phyloP scores from a whole-genome alignment of 2,888 invertebrate genomes.

The Drosophila histrio region DNA sequence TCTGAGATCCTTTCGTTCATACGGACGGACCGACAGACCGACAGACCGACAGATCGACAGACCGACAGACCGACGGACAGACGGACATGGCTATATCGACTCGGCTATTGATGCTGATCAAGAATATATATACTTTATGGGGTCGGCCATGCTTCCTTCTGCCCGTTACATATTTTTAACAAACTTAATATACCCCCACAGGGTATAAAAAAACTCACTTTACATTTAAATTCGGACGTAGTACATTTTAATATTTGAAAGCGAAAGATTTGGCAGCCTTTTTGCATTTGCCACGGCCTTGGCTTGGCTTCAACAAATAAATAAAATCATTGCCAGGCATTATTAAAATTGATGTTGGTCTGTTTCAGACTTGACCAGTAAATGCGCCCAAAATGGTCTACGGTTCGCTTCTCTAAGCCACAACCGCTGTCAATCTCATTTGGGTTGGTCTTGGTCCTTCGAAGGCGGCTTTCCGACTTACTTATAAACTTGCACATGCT shows the following conservation, averaged over 20 bases:
- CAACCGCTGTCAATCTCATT: slow-evolving; percentile 70
- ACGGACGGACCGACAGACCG: no score
- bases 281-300: slow-evolving; percentile 22
- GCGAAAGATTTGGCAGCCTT: slow-evolving; percentile 34
- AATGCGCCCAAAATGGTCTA: slow-evolving; percentile 12
- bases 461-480: slow-evolving; percentile 30
- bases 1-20: no score
- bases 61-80: no score
- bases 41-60: no score
- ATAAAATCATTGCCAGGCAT: slow-evolving; percentile 56
- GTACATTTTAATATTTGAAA: slow-evolving; percentile 58
- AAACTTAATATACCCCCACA: no score
- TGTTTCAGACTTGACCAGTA: slow-evolving; percentile 27
- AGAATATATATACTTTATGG: no score
- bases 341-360: slow-evolving; percentile 70
- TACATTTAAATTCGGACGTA: slow-evolving; percentile 32
- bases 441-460: slow-evolving; percentile 17
- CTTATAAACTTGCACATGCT: slow-evolving; percentile 37
- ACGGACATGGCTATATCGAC: no score
- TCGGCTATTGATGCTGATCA: no score
- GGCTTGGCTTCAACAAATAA: slow-evolving; percentile 44
- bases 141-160: no score
- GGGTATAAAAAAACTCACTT: background rate
- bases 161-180: no score
- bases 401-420: slow-evolving; percentile 51